Percentiles rank a stretch among this genome's conserved stretches.
Evolutionary conservation across 2,113 vertebrate species (phyloP).

Genomic region (Malurus cyaneus): DNA sequence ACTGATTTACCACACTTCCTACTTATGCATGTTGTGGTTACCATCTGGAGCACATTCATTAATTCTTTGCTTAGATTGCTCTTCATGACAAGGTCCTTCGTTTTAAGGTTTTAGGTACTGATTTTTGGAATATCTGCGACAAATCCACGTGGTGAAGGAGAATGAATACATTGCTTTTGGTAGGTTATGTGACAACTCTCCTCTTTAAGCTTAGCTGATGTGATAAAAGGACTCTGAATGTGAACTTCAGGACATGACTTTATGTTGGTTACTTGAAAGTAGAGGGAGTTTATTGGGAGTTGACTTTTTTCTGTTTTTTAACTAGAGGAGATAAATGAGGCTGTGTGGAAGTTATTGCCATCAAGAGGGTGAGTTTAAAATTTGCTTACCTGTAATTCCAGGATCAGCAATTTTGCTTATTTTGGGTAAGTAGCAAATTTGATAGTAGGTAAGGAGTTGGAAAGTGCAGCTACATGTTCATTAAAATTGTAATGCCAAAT

Average conservation of each 20-base stretch:
- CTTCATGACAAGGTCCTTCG: not conserved
- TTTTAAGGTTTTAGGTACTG: not conserved
- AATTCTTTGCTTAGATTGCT: not conserved
- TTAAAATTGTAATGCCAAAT: not conserved
- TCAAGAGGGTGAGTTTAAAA: not conserved
- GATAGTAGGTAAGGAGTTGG: not conserved
- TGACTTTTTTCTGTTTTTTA: not conserved
- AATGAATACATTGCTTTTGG: not conserved
- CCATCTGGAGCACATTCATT: not conserved
- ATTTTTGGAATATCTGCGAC: not conserved
- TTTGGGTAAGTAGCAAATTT: not conserved
- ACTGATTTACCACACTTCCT: not conserved
- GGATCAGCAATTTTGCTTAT: not conserved
- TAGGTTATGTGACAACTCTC: not conserved
- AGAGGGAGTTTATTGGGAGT: fast-evolving
- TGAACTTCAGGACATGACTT: not conserved
- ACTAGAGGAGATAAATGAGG: not conserved
- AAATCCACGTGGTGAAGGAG: not conserved
- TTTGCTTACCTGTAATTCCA: not conserved
- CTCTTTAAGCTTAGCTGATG: not conserved
- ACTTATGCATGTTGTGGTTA: not conserved
- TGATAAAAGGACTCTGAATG: not conserved
- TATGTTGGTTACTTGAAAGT: not conserved
- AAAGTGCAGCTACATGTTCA: not conserved
- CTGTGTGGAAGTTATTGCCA: not conserved